Evolutionary conservation across 2,113 vertebrate genomes (phyloP).

Genomic region (Plecotus auritus): DNA sequence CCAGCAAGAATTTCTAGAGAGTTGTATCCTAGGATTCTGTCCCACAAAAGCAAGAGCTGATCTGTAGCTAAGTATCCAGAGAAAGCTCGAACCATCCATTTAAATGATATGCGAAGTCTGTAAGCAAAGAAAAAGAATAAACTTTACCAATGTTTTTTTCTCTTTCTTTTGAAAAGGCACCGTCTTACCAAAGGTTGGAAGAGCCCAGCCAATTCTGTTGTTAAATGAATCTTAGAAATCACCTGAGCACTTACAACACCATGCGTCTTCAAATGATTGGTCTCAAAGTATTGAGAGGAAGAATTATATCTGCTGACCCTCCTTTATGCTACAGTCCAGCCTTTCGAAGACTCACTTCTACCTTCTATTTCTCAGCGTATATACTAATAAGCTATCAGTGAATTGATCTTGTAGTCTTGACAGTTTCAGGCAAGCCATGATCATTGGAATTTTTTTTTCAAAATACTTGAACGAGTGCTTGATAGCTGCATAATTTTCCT

Average conservation of each 20-base stretch:
- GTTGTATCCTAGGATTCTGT: conserved; percentile 95
- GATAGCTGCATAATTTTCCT: neutral
- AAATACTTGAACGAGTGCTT: neutral
- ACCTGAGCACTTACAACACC: neutral
- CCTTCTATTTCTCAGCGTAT: neutral
- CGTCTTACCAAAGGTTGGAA: neutral
- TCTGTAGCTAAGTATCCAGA: conserved; percentile 98
- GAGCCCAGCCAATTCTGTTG: neutral
- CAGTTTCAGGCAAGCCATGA: neutral
- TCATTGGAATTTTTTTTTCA: conserved; percentile 6
- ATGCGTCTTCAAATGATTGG: neutral
- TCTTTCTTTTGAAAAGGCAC: neutral
- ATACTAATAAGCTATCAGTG: neutral
- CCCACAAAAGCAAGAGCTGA: conserved; percentile 97
- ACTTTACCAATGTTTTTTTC: neutral
- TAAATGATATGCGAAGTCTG: conserved; percentile 96
- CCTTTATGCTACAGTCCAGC: neutral
- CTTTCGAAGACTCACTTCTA: neutral
- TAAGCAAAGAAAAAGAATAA: conserved; percentile 43
- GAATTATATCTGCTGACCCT: neutral
- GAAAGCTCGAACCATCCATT: conserved; percentile 98
- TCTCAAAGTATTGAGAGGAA: neutral
- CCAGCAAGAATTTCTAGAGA: conserved; percentile 95
- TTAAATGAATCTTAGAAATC: conserved; percentile 7
- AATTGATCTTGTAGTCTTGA: neutral